phyloP scores from a whole-genome alignment of 2,888 invertebrate species.

The Neelides folsomi region DNA sequence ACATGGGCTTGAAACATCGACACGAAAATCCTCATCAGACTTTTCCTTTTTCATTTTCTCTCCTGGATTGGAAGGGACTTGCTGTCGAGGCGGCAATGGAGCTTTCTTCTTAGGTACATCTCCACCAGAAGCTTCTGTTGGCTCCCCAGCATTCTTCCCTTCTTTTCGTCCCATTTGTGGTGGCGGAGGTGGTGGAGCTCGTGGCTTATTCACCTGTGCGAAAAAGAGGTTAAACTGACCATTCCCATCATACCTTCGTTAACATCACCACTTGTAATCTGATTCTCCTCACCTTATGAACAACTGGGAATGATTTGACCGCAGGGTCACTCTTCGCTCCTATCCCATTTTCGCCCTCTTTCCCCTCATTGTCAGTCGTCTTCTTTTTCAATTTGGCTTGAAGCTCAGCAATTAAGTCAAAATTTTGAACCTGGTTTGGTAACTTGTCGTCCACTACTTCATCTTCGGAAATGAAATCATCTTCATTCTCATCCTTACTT shows the following conservation, averaged over 20 bases:
- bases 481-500: neutral
- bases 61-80: neutral
- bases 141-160: neutral
- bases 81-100: neutral
- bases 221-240: neutral
- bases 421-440: slow-evolving; percentile 30
- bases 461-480: too few relatives aligned
- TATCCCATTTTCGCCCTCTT: too few relatives aligned
- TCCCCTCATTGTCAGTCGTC: too few relatives aligned
- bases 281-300: too few relatives aligned
- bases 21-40: slow-evolving; percentile 23
- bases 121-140: neutral
- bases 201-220: slow-evolving; percentile 24
- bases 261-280: too few relatives aligned
- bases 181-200: slow-evolving; percentile 32
- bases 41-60: neutral
- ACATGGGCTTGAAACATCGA: slow-evolving; percentile 32
- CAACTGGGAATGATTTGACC: too few relatives aligned
- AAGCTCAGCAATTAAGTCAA: slow-evolving; percentile 29
- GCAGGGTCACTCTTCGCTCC: too few relatives aligned
- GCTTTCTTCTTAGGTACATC: neutral
- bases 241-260: too few relatives aligned
- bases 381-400: slow-evolving; percentile 28
- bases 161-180: slow-evolving; percentile 10
- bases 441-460: slow-evolving; percentile 18